These are phyloP conservation scores for Dolichallabes microphthalmus DNA, from an alignment of 2,113 vertebrate genomes.

Conservation along the genomic window DNA sequence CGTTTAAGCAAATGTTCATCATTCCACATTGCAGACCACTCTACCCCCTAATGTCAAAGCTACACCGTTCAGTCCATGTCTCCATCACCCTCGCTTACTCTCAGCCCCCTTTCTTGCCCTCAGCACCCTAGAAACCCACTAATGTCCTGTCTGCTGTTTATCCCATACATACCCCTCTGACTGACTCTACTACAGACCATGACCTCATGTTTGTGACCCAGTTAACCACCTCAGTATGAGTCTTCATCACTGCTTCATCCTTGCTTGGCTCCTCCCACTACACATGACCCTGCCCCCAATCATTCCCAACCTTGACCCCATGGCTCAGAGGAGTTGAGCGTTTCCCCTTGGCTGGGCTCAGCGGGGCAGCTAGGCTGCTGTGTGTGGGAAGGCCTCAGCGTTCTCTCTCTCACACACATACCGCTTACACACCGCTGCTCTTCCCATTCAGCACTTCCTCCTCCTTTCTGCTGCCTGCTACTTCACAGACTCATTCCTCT, in stretches of 20 bases:
- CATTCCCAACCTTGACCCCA: slow-evolving; percentile 72
- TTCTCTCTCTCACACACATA: slow-evolving; percentile 75
- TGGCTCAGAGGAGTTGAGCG: slow-evolving; percentile 65
- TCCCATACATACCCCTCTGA: not conserved
- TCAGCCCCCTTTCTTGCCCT: not conserved
- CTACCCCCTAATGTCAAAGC: not conserved
- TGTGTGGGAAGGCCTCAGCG: slow-evolving; percentile 74
- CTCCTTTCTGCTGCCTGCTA: slow-evolving; percentile 44
- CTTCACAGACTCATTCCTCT: slow-evolving; percentile 36
- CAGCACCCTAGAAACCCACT: not conserved
- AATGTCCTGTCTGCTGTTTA: not conserved
- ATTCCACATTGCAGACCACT: not conserved
- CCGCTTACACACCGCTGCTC: slow-evolving; percentile 65
- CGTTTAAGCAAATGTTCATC: not conserved
- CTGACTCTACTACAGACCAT: slow-evolving; percentile 31
- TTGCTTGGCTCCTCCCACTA: slow-evolving; percentile 40
- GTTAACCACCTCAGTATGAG: not conserved
- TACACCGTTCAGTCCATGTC: not conserved
- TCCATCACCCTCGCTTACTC: not conserved
- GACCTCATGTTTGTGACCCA: not conserved
- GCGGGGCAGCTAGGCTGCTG: slow-evolving; percentile 62
- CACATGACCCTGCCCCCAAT: slow-evolving; percentile 37
- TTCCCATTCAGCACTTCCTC: slow-evolving; percentile 70
- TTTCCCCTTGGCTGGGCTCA: slow-evolving; percentile 75
- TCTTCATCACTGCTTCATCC: not conserved